Base-by-base conservation (phyloP, 2,113 vertebrate species). In the Corythaixoides concolor region DNA sequence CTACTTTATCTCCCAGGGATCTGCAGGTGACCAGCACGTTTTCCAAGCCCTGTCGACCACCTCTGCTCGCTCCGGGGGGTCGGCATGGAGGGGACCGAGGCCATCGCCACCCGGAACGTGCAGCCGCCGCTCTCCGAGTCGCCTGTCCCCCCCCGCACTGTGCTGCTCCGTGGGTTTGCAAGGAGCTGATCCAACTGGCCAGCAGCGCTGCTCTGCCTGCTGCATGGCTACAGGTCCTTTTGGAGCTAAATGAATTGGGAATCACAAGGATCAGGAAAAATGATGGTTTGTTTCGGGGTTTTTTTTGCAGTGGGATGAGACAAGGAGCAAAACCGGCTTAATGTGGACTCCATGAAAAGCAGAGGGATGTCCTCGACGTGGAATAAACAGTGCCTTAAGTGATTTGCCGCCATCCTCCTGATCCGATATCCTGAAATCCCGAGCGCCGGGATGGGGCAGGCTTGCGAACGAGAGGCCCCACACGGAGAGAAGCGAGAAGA, bases 361-460 rank as follows among this genome's bases (percentile, higher is more conserved):
- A 12, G 1, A 2, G 21, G 39, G 27, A 39, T 33, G 50, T 3
- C n/a, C 35, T n/a, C 11, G 11, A 9, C 0, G 3, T 7, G 30
- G 47, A 77, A 47, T 8, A 60, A 73, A 30, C 3, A 5, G 56
- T 0, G 0, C 72, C 27, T 50, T 0, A 28, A 50, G 13, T 11
- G 53, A 41, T 74, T 26, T 21, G 18, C 13, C 2, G 2, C 39
- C 3, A 14, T 22, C 47, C 26, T 68, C 37, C 41, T 13, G 35
- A 8, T 28, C 45, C 8, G 3, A 32, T 13, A 56, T 1, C 74
- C 35, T 15, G 45, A 39, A 70, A 66, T 18, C 21, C 5, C 4
- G 3, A 67, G 33, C 1, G 2, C 9, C 2, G 2, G 86, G 55
- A 26, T 6, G 47, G 64, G 35, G 21, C 32, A 19, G 49, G 64